Percentiles rank a stretch among this genome's conserved stretches.
Conservation (phyloP, 2,797 vertebrate species). For the Hozukius guyotensis region DNA sequence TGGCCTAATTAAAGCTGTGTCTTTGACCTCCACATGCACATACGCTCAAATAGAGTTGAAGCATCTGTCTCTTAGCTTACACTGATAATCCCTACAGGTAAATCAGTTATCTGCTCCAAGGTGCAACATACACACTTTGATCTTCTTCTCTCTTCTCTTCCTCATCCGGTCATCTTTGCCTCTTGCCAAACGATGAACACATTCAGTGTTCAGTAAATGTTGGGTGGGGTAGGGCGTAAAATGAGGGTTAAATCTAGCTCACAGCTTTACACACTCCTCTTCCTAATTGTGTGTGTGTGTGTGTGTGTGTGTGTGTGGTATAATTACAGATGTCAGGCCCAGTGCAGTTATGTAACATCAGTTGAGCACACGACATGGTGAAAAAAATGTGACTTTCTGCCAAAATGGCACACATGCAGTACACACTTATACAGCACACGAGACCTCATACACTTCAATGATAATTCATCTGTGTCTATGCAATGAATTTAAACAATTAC, state of each 20-base stretch:
- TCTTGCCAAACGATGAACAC: neutral
- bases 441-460: neutral
- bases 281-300: constrained; percentile 20
- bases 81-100: neutral
- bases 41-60: neutral
- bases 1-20: constrained; percentile 46
- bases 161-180: neutral
- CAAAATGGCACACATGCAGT: neutral
- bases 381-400: neutral
- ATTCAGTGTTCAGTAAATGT: neutral
- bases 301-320: neutral
- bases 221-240: constrained; percentile 17
- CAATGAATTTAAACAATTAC: neutral
- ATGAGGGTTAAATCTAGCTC: constrained; percentile 13
- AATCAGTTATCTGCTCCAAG: constrained; percentile 1
- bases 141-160: neutral
- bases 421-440: neutral
- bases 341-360: constrained; percentile 13
- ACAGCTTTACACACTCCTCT: constrained; percentile 18
- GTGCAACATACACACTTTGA: neutral
- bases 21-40: constrained; percentile 30
- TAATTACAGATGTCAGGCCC: constrained; percentile 27
- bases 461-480: neutral
- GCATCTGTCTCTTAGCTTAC: neutral
- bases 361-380: neutral